Evolutionary conservation across 1,140 invertebrate genomes (phyloP), one percentile per base, ranked within the genome.

Genomic region (Nasonia longicornis): DNA sequence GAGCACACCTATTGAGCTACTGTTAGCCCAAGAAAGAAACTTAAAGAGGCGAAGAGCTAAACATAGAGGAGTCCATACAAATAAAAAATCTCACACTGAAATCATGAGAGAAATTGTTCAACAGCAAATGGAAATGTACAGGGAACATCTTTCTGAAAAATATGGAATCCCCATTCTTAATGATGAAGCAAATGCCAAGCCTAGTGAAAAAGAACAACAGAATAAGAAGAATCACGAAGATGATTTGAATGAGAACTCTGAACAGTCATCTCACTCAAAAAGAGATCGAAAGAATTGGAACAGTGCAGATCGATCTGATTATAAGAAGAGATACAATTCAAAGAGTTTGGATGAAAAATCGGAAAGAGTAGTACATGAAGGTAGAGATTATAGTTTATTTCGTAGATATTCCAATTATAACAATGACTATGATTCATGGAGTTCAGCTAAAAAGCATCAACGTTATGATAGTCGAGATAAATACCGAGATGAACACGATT

Each of bases 41-140:
- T 90, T 93, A 80, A 93, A 93, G 87, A 91, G 94, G 35, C 90
- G 94, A 0, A 90, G 93, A 84, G 88, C 91, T 2, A 93, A 93
- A 85, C 93, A 95, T 83, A 93, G 91, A 86, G 91, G 92, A 31
- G 93, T 94, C 45, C 92, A 94, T 78, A 93, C 92, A 48, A 94
- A 93, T 85, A 92, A 92, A 74, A 92, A 92, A 84, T 94, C 92
- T 79, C 92, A 94, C 38, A 92, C 90, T 0, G 93, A 94, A 88
- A 91, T 94, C 31, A 86, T 94, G 16, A 90, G 93, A 12, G 93
- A 94, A 86, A 91, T 95, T 10, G 94, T 95, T 76, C 89, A 91
- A 77, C 92, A 93, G 45, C 94, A 94, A 86, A 93, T 93, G 90
- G 89, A 91, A 45, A 82, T 90, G 71, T 89, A 87, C 31, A 35